These are phyloP conservation scores for Neotoxoptera formosana DNA, from an alignment of 1,140 invertebrate species.

Conservation along the genomic window DNA sequence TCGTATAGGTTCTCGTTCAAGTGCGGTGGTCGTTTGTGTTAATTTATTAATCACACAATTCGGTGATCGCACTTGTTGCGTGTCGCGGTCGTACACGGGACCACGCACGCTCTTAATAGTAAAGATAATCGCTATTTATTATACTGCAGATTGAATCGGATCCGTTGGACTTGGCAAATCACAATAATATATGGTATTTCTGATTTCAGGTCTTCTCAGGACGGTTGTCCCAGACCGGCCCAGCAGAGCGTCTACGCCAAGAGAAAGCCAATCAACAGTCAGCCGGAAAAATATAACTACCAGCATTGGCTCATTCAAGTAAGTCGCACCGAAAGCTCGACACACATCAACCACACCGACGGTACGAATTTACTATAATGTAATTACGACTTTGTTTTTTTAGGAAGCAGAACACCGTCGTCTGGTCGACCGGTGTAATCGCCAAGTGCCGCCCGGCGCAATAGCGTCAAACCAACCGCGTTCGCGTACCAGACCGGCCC, in stretches of 20 bases:
- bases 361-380: background rate
- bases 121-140: background rate
- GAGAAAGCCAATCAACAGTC: constrained; percentile 68
- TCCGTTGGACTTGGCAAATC: background rate
- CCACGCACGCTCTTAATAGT: background rate
- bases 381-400: background rate
- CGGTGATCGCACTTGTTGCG: background rate
- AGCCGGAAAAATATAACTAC: constrained; percentile 71
- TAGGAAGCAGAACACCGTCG: constrained; percentile 91
- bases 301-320: constrained; percentile 90
- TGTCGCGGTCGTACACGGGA: background rate
- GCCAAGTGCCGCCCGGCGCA: constrained; percentile 28
- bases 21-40: background rate
- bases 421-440: constrained; percentile 63
- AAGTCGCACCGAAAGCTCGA: constrained; percentile 22
- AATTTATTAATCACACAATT: background rate
- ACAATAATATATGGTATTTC: background rate
- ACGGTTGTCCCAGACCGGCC: constrained; percentile 20
- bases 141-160: background rate
- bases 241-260: constrained; percentile 69
- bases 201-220: constrained; percentile 36
- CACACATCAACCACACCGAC: background rate
- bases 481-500: constrained; percentile 32
- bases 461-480: constrained; percentile 7
- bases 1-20: background rate